Evolutionary conservation across 1,140 invertebrate species (phyloP).

Genomic region (Halyomorpha halys): DNA sequence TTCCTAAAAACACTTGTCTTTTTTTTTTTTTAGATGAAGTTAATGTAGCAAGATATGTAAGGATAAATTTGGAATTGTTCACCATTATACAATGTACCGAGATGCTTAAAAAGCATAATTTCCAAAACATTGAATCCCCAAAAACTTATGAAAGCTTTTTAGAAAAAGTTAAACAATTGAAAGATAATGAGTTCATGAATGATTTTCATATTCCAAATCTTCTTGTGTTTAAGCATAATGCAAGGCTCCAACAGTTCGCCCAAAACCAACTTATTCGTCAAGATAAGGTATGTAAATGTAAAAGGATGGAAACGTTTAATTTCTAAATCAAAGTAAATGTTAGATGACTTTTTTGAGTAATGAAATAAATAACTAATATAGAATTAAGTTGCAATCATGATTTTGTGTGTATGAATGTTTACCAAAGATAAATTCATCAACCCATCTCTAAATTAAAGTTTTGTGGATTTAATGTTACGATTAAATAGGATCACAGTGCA

Average conservation of each 20-base stretch:
- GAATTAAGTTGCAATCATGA: too few species aligned
- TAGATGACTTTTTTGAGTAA: too few species aligned
- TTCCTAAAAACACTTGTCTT: neutral
- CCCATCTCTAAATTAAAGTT: too few species aligned
- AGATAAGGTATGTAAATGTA: slow-evolving; percentile 21
- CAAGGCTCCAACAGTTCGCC: neutral
- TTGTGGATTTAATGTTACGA: too few species aligned
- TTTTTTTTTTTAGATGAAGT: neutral
- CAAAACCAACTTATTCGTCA: slow-evolving; percentile 14
- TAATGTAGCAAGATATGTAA: neutral
- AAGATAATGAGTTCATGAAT: neutral
- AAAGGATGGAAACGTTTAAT: too few species aligned
- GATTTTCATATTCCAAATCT: slow-evolving; percentile 4
- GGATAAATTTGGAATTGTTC: neutral
- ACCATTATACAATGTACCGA: neutral
- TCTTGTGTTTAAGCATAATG: neutral
- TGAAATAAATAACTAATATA: too few species aligned
- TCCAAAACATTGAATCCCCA: neutral
- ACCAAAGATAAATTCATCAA: too few species aligned
- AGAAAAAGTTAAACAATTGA: neutral
- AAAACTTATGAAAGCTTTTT: slow-evolving; percentile 1
- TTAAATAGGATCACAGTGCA: too few species aligned
- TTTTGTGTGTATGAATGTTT: too few species aligned
- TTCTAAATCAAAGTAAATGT: too few species aligned
- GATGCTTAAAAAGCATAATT: neutral